Evolutionary conservation across 2,888 invertebrate species (phyloP).

Genomic region (Caenorhabditis auriculariae): DNA sequence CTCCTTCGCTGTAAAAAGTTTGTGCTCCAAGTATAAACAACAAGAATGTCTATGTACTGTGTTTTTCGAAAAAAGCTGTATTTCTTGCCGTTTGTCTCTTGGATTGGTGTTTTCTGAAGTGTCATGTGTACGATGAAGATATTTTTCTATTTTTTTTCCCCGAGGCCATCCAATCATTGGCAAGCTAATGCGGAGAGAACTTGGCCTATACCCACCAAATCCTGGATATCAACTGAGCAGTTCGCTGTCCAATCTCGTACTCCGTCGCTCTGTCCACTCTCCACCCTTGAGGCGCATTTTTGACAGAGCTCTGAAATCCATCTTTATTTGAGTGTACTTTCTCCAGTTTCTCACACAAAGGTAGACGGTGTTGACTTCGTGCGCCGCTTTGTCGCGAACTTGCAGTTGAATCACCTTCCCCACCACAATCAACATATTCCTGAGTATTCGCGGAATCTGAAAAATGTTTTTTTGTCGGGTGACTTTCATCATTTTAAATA

Average conservation of each 20-base stretch:
- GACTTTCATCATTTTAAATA: constrained; percentile 10
- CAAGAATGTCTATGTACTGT: no score
- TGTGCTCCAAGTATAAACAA: no score
- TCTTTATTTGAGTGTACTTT: background rate
- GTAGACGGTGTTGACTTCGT: constrained; percentile 44
- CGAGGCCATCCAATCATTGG: no score
- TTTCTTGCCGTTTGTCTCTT: no score
- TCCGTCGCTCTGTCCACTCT: constrained; percentile 43
- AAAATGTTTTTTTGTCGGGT: no score
- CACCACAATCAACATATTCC: constrained; percentile 54
- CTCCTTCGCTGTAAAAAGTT: constrained; percentile 39
- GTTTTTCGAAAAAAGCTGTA: no score
- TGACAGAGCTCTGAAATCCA: constrained; percentile 40
- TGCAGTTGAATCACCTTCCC: constrained; percentile 59
- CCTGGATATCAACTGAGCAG: constrained; percentile 28
- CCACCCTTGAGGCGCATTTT: constrained; percentile 52
- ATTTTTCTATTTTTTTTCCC: no score
- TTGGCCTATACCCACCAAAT: constrained; percentile 12
- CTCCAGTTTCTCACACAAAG: constrained; percentile 33
- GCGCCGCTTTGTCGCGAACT: constrained; percentile 53
- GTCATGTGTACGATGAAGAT: no score
- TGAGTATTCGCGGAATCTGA: constrained; percentile 48
- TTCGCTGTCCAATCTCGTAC: constrained; percentile 45
- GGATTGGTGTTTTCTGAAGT: no score
- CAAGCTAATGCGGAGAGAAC: background rate